Evolutionary conservation across 2,888 invertebrate species (phyloP), one percentile per base, ranked within the genome.

Genomic region (Sphaeridia pumilis): DNA sequence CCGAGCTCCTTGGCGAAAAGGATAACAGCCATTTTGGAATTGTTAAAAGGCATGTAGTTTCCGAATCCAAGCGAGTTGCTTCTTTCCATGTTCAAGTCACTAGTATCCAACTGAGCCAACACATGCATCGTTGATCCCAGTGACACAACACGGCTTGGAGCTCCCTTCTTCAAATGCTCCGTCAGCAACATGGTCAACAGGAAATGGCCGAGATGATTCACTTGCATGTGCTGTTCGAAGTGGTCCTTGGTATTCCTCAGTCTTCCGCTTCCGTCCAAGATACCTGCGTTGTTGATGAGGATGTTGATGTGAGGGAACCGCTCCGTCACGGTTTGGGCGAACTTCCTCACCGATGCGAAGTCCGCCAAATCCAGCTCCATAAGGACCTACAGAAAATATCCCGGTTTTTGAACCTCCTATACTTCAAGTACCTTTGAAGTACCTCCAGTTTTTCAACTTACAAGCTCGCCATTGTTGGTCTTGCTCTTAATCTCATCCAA

Each of bases 181-280:
- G 71, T 56, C 12, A 76, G 67, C 4, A 73, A 61, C 43, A 70
- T 70, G 0, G 73, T 74, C 36, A 76, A 61, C 14, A 73, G 67
- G 63, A 74, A 75, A 58, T 74, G 75, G 1, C 71, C 72, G 51
- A 73, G 62, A 54, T 72, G 68, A 56, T 72, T 73, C 4, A 70
- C 67, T 26, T 69, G 71, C 60, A 71, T 70, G 55, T 72, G 71
- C 26, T 66, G 59, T 62, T 72, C 72, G 54, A 70, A 66, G 3
- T 69, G 69, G 49, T 71, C 62, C 61, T 59, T 67, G 53, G 65
- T 65, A 58, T 64, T 60, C 17, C 45, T 28, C 12, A 57, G 14
- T 12, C 20, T 44, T 3, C 46, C 44, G 1, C 48, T 55, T 5
- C 50, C 60, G 22, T 58, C 58, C 64, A 57, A 44, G 5, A 71